Conservation (phyloP, 2,888 invertebrate genomes). For the Drosophila merina region DNA sequence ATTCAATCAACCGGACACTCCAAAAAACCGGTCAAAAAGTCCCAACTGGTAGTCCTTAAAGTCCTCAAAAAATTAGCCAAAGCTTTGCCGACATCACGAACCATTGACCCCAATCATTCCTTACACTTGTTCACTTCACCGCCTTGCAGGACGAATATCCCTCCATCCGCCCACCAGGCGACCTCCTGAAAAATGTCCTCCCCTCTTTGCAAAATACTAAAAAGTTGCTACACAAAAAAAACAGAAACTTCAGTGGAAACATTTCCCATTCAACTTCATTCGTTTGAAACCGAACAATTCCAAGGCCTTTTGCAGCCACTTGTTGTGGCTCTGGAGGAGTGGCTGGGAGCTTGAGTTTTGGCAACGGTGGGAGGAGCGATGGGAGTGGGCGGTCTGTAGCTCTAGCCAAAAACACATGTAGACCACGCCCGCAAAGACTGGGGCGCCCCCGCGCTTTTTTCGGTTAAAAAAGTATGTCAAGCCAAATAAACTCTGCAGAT, state of each 20-base stretch:
- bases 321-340: conserved; percentile 48
- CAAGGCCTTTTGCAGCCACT: conserved; percentile 55
- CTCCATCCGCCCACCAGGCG: not conserved
- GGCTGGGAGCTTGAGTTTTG: not conserved
- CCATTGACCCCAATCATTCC: conserved; percentile 56
- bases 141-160: conserved; percentile 32
- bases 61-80: conserved; percentile 14
- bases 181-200: conserved; percentile 23
- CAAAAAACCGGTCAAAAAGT: not conserved
- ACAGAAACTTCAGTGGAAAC: conserved; percentile 39
- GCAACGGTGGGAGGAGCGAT: not conserved
- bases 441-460: not conserved
- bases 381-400: not conserved
- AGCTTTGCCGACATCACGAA: conserved; percentile 36
- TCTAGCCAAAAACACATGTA: conserved; percentile 44
- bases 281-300: conserved; percentile 47
- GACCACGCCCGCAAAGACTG: conserved; percentile 24
- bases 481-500: conserved; percentile 32
- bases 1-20: not conserved
- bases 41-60: conserved; percentile 3
- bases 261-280: conserved; percentile 49
- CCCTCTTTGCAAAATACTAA: conserved; percentile 30
- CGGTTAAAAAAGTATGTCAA: conserved; percentile 26
- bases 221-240: conserved; percentile 34
- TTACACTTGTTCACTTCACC: conserved; percentile 48